A percentile compares a stretch with the other conserved stretches of the same genome.
These are phyloP conservation scores for Mesocricetus auratus DNA, from an alignment of 2,113 vertebrate genomes.

Conservation along the genomic window DNA sequence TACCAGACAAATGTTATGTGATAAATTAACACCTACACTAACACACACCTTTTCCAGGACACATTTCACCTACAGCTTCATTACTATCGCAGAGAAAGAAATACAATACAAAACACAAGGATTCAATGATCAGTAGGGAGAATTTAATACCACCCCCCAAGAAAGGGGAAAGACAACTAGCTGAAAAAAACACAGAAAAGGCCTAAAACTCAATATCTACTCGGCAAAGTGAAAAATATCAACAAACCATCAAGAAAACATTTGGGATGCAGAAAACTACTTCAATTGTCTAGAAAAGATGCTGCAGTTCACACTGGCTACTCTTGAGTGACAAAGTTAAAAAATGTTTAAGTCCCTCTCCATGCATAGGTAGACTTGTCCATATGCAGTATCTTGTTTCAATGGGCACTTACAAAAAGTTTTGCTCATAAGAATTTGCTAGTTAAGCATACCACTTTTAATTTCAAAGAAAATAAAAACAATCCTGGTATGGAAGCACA, in stretches of 20 bases:
- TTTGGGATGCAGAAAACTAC: slow-evolving; percentile 33
- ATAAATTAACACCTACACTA: neutral
- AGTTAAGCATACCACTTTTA: neutral
- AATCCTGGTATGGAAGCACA: neutral
- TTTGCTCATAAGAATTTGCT: neutral
- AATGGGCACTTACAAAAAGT: neutral
- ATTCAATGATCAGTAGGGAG: neutral
- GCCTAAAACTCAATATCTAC: neutral
- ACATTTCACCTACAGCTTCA: slow-evolving; percentile 7
- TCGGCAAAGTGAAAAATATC: neutral
- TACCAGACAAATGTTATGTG: neutral
- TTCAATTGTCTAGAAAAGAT: neutral
- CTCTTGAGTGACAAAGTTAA: neutral
- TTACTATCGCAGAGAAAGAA: neutral
- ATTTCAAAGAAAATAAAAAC: slow-evolving; percentile 9
- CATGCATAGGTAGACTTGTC: neutral
- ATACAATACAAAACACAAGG: neutral
- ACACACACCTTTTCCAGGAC: neutral
- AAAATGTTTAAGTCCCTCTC: neutral
- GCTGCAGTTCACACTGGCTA: neutral
- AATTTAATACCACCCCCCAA: neutral
- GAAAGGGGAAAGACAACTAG: neutral
- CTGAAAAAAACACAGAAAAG: neutral
- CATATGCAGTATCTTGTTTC: neutral
- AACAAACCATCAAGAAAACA: neutral